Conservation (phyloP, 2,113 vertebrate genomes). For the Ptychochromis oligacanthus region DNA sequence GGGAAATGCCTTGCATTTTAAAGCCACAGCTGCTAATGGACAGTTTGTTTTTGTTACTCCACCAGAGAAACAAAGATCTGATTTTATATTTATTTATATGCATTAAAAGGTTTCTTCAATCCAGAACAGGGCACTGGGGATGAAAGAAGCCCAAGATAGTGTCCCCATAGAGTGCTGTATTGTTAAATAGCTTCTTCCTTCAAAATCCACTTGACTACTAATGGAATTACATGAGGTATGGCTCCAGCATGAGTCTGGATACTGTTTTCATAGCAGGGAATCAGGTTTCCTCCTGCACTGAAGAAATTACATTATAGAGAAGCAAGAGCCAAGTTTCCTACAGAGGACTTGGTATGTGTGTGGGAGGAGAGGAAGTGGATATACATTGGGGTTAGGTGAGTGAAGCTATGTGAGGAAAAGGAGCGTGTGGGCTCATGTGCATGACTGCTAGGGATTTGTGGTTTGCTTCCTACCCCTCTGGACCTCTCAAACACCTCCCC, state of each 20-base stretch:
- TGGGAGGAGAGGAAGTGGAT: slow-evolving; percentile 13
- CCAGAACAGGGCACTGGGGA: neutral
- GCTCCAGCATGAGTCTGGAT: slow-evolving; percentile 6
- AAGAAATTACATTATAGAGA: slow-evolving; percentile 56
- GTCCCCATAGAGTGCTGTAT: neutral
- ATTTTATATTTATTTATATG: no score
- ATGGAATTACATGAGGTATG: slow-evolving; percentile 22
- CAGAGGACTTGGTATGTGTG: slow-evolving; percentile 37
- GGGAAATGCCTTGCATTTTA: slow-evolving; percentile 3
- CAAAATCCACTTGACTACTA: slow-evolving; percentile 13
- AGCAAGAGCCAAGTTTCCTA: slow-evolving; percentile 19
- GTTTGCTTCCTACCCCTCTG: slow-evolving; percentile 86
- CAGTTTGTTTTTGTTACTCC: neutral
- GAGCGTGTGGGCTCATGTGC: neutral
- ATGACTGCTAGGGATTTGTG: neutral
- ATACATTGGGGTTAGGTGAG: neutral
- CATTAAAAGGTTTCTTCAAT: neutral
- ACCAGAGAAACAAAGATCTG: neutral
- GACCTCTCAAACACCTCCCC: slow-evolving; percentile 88
- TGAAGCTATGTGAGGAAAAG: neutral
- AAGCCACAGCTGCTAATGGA: neutral
- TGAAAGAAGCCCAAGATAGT: neutral
- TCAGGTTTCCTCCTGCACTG: slow-evolving; percentile 24
- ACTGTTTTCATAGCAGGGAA: slow-evolving; percentile 41
- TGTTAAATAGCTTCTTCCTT: slow-evolving; percentile 18